phyloP scores from a whole-genome alignment of 2,888 invertebrate species.

The Acleris holmiana region DNA sequence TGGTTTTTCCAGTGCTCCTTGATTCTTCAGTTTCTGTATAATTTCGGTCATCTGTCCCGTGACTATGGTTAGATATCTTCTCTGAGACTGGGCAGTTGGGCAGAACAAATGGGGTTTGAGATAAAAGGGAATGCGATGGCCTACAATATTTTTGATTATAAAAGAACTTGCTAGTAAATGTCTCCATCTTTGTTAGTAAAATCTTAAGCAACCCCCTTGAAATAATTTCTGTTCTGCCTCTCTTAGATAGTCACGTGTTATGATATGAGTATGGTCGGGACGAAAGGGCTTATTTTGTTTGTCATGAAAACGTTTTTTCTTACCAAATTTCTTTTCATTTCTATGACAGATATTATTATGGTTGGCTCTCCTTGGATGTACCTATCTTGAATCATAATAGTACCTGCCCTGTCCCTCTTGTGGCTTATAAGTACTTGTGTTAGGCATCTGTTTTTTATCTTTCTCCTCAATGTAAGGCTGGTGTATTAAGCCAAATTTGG shows the following conservation, averaged over 20 bases:
- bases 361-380: background rate
- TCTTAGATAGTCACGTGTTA: conserved; percentile 10
- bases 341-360: background rate
- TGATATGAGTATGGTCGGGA: background rate
- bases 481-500: conserved; percentile 19
- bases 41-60: conserved; percentile 7
- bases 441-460: background rate
- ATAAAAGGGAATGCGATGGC: too few species aligned
- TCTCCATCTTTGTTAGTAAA: background rate
- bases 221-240: background rate
- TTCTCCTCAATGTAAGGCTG: conserved; percentile 1
- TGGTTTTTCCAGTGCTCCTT: background rate
- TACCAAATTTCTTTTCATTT: background rate
- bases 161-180: conserved; percentile 12
- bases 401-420: background rate
- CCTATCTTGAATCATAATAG: background rate
- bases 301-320: conserved; percentile 8
- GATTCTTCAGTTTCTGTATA: conserved; percentile 4
- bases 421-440: background rate
- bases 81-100: too few species aligned
- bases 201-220: conserved; percentile 11
- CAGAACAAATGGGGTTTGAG: too few species aligned
- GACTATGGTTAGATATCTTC: background rate
- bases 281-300: background rate
- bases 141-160: conserved; percentile 21